Base-by-base conservation (phyloP, 2,113 vertebrate genomes). In the Euleptes europaea region DNA sequence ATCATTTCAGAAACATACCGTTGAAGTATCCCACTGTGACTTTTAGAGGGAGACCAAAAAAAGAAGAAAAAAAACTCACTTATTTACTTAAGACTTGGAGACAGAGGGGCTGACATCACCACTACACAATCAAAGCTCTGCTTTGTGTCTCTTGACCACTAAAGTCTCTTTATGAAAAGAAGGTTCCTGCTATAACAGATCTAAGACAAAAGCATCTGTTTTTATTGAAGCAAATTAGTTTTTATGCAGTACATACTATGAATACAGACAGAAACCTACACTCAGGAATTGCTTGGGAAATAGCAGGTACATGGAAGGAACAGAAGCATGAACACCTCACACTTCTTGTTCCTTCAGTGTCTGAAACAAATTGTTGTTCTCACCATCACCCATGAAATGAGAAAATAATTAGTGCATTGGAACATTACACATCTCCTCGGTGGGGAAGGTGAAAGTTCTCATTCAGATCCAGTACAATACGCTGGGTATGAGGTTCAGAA, bases 21-120 rank as follows among this genome's bases (percentile, higher is more conserved):
- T 85, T 85, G 44, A 44, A 78, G 80, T n/a, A 73, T 75, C 84
- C 84, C 85, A 44, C 60, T 87, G 70, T 23, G 78, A 88, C 69
- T 31, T 80, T 83, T 87, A 65, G 75, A 83, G 12, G 35, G 77
- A 80, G 87, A 66, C 9, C 83, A 83, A 12, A 47, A n/a, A 65
- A 84, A 73, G 44, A 9, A 44, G 9, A 44, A 44, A 44, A 4
- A 76, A 88, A 86, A 92, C n/a, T 54, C 82, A 78, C 1, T 0
- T 40, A 79, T 80, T 89, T 92, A 83, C 13, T 1, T 7, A 88
- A 7, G 31, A 12, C 42, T 67, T 51, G 60, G 60, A 63, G 60
- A 78, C 8, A 70, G 35, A 57, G 49, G 35, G 38, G 38, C 47
- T 54, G 44, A 84, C 63, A 84, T 84, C 47, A 77, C 63, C 8